phyloP scores from a whole-genome alignment of 2,113 vertebrate genomes.

The Periophthalmus modestus region DNA sequence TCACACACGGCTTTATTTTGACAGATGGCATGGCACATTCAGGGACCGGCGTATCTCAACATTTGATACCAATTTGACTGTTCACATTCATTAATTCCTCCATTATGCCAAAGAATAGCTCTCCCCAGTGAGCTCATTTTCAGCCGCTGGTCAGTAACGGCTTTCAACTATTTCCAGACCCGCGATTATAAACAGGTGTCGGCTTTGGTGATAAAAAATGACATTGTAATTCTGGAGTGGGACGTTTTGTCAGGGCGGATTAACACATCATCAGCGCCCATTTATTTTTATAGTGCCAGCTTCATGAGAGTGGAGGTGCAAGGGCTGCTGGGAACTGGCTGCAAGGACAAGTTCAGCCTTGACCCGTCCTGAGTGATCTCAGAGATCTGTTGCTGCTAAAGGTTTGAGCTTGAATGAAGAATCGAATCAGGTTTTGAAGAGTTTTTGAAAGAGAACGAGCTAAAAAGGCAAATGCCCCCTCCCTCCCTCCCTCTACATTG shows the following conservation, averaged over 20 bases:
- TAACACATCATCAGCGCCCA: constrained; percentile 74
- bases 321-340: constrained; percentile 24
- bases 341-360: constrained; percentile 51
- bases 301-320: constrained; percentile 57
- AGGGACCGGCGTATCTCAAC: constrained; percentile 37
- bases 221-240: constrained; percentile 75
- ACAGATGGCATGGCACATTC: constrained; percentile 29
- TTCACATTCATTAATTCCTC: constrained; percentile 50
- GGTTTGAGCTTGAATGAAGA: background rate
- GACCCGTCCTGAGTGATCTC: constrained; percentile 25
- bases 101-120: constrained; percentile 38
- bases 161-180: constrained; percentile 71
- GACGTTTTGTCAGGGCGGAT: constrained; percentile 75
- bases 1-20: constrained; percentile 31
- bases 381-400: background rate
- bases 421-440: background rate
- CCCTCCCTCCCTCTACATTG: too few relatives aligned
- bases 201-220: constrained; percentile 77
- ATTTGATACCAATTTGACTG: constrained; percentile 43
- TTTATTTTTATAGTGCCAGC: constrained; percentile 74
- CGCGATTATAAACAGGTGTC: constrained; percentile 81
- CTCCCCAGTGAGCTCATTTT: constrained; percentile 47
- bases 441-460: background rate
- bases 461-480: too few relatives aligned
- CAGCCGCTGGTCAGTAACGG: constrained; percentile 66